Percentiles rank a stretch among this genome's conserved stretches.
phyloP scores from a whole-genome alignment of 1,140 invertebrate genomes.

The Caenorhabditis latens region DNA sequence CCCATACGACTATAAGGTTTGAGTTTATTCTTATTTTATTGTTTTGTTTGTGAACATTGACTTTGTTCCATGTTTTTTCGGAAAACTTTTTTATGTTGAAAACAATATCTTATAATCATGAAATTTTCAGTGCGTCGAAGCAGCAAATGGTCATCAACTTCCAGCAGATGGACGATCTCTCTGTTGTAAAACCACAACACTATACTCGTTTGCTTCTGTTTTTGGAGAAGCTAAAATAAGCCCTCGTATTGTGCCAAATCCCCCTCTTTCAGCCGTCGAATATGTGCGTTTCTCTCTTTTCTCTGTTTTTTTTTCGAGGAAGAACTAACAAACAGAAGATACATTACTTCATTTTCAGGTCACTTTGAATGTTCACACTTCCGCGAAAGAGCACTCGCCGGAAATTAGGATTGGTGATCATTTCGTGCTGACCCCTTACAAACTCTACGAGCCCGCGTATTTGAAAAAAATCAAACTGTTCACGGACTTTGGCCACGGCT shows the following conservation, averaged over 20 bases:
- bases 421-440: slow-evolving; percentile 66
- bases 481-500: slow-evolving; percentile 62
- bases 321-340: not conserved
- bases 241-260: slow-evolving; percentile 67
- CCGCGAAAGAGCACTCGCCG: slow-evolving; percentile 65
- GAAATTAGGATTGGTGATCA: slow-evolving; percentile 68
- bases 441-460: slow-evolving; percentile 65
- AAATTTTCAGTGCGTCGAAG: slow-evolving; percentile 65
- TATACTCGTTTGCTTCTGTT: slow-evolving; percentile 68
- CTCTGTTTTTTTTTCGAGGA: not conserved
- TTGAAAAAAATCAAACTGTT: slow-evolving; percentile 62
- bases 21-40: slow-evolving; percentile 1
- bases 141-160: slow-evolving; percentile 67
- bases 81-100: not conserved
- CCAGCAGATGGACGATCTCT: slow-evolving; percentile 65
- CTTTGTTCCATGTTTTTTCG: not conserved
- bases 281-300: slow-evolving; percentile 59
- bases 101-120: not conserved
- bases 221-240: slow-evolving; percentile 62
- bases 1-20: slow-evolving; percentile 67
- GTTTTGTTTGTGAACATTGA: not conserved
- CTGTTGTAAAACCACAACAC: slow-evolving; percentile 68
- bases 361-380: slow-evolving; percentile 69
- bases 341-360: slow-evolving; percentile 40
- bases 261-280: slow-evolving; percentile 66